Base-by-base conservation (phyloP, 2,797 vertebrate species). In the Bradypodion pumilum region DNA sequence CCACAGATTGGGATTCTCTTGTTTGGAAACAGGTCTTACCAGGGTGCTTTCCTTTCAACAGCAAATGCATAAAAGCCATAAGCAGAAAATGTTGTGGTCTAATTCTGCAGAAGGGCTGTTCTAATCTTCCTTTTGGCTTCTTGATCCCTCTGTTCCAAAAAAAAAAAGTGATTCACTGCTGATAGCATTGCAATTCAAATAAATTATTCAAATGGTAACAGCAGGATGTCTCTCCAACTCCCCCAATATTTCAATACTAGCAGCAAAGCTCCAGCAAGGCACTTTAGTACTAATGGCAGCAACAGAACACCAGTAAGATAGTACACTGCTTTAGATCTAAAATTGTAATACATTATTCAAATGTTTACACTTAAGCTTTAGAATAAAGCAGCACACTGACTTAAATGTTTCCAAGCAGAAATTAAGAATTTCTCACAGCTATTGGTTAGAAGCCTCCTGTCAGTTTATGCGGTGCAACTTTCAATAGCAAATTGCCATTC, bases 201-300 rank as follows among this genome's bases (percentile, higher is more conserved):
- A 69, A 83, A 83, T 83, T 83, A 77, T 83, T 83, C 63, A 83
- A 2, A 32, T 69, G 56, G 46, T 37, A 68, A 76, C 19, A 77
- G 52, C 8, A 76, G 32, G 37, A 56, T 56, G 7, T 49, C 46
- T 12, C 19, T 7, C 16, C 8, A 23, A 69, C 76, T 68, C 56
- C 35, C 10, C 40, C 27, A 80, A 70, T 42, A 27, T 15, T 80
- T 80, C 37, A 29, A 16, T 80, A 80, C 66, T 56, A 70, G 66
- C 65, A 81, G n/a, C 56, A 37, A 73, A 29, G 59, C 49, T 46
- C 42, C 70, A 74, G 16, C 42, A 35, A 63, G n/a, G 59, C 56
- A 63, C 59, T 65, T 82, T 44, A 63, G 7, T 62, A 15, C 56
- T 82, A 46, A 82, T 63, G 73, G 52, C 69, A 62, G 37, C 56